Evolutionary conservation across 2,113 vertebrate species (phyloP), one percentile per base, ranked within the genome.

Genomic region (Myotis brandtii): DNA sequence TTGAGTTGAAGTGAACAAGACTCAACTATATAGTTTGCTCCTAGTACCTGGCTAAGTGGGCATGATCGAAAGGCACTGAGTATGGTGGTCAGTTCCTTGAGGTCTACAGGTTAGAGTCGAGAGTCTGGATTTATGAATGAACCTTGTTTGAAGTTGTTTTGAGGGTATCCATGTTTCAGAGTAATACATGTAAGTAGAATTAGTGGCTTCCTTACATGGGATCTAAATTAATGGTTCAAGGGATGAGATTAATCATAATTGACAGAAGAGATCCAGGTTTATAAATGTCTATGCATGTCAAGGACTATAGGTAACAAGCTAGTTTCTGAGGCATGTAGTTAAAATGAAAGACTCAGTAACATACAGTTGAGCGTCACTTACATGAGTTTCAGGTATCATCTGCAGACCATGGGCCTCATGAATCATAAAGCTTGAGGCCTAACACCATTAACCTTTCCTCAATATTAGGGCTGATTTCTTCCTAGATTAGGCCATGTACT

Each of bases 211-310:
- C 11, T 90, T 25, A 67, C 21, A 70, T 77, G 30, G 48, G 59
- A 81, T 89, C 32, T 25, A 92, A 66, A 72, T 37, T 10, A 77
- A 23, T 73, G 83, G 21, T 90, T n/a, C 43, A 77, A 62, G 6
- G 16, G 12, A 91, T 40, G 54, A 91, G 8, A 62, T 21, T 94
- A 87, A 90, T 72, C 11, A 92, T 40, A 81, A 89, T 75, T 92
- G 40, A 23, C 62, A 67, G 48, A 66, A 77, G 6, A n/a, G 56
- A 66, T 72, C 21, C 23, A 67, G n/a, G 23, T 92, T 94, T 95
- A 79, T 86, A 67, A 7, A 56, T 59, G 6, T 75, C 6, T 76
- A 25, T 82, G 46, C 81, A 92, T 11, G 34, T 95, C 27, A 67
- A 83, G 37, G 18, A 3, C 69, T 77, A 8, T 25, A 82, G 48